Evolutionary conservation across 1,140 invertebrate species (phyloP), one percentile per base, ranked within the genome.

Genomic region (Euura lappo): DNA sequence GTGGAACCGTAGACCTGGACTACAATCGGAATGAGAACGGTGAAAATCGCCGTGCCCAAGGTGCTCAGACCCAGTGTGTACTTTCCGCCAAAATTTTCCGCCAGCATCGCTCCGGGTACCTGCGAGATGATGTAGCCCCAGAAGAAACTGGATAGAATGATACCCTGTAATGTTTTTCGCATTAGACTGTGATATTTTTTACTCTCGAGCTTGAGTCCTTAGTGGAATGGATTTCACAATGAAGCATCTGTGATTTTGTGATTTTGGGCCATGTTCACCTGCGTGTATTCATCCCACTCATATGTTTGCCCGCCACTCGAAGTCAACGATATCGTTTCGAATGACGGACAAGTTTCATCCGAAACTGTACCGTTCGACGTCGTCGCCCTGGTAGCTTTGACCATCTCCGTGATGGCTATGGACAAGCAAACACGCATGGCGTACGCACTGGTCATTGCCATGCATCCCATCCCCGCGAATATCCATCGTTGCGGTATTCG

Each of bases 371-470:
- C 28, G 28, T 28, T 28, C 28, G 28, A 28, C 0, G 1, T 28
- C 28, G 28, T 28, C 28, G 1, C 28, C 28, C 28, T 28, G 28
- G 28, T 1, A 28, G 28, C 28, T 28, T 28, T 78, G 0, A 92
- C 93, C 93, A 97, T 95, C 79, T 94, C 93, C 8, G 96, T 95
- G 77, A 97, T 96, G 7, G 95, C 95, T 43, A 96, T 91, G 77
- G 94, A 96, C n/a, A 97, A 87, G 78, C 94, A 94, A 1, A 95
- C 93, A 44, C 95, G 89, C 92, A 97, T 93, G n/a, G 94, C 93
- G 83, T 96, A 97, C 8, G 95, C 92, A 81, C 94, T 95, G 7
- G 92, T 91, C 47, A 95, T 91, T n/a, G 93, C 94, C 78, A 94
- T 28, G 1, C 28, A 28, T 28, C 28, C 28, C 28, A 28, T 28